Conservation (phyloP, 2,113 vertebrate species). For the Felis catus region F.catus_Fca126_mat1.0 CM031414.1:51128501-51129000, state of each 20-base stretch:
- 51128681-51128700: background rate
- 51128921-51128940: background rate
- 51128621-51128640: background rate
- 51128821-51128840: background rate
- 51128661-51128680: background rate
- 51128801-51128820: background rate
- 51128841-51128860: background rate
- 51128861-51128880: background rate
- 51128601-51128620: background rate
- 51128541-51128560: background rate
- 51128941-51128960: background rate
- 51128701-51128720: background rate
- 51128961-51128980: background rate
- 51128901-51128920: background rate
- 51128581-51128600: background rate
- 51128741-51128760: background rate
- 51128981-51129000: background rate
- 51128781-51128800: background rate
- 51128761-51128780: background rate
- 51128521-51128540: background rate
- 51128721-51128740: background rate
- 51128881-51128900: background rate
- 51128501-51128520: background rate
- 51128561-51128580: background rate
- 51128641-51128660: background rate